Percentiles rank a stretch among this genome's conserved stretches.
These are phyloP conservation scores for Himalopsyche japonica DNA, from an alignment of 2,888 invertebrate genomes.

Conservation along the genomic window DNA sequence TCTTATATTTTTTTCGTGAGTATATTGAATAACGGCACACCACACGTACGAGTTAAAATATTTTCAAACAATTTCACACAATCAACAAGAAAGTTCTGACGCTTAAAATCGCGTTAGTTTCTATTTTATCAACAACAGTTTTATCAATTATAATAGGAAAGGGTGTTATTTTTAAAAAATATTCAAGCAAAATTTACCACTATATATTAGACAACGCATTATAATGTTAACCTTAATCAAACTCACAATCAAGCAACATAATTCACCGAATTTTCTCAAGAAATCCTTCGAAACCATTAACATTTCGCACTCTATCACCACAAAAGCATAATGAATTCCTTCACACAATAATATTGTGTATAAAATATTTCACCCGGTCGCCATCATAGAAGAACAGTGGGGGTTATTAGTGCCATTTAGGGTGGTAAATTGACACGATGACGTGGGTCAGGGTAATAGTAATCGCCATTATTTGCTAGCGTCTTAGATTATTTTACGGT, in stretches of 20 bases:
- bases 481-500: background rate
- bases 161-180: too few relatives aligned
- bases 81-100: too few relatives aligned
- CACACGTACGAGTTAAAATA: too few relatives aligned
- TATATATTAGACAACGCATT: background rate
- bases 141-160: too few relatives aligned
- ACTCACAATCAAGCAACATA: background rate
- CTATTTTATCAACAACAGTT: too few relatives aligned
- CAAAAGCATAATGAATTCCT: background rate
- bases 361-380: background rate
- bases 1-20: too few relatives aligned
- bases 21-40: too few relatives aligned
- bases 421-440: constrained; percentile 17
- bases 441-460: constrained; percentile 13
- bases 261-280: background rate
- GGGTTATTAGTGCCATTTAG: background rate
- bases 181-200: too few relatives aligned
- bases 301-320: background rate
- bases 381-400: background rate
- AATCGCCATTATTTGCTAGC: background rate
- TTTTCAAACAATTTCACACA: too few relatives aligned
- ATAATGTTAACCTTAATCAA: background rate
- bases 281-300: background rate
- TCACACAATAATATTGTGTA: background rate
- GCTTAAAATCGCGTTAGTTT: too few relatives aligned